Base-by-base conservation (phyloP, 2,113 vertebrate species). In the Sitta europaea region DNA sequence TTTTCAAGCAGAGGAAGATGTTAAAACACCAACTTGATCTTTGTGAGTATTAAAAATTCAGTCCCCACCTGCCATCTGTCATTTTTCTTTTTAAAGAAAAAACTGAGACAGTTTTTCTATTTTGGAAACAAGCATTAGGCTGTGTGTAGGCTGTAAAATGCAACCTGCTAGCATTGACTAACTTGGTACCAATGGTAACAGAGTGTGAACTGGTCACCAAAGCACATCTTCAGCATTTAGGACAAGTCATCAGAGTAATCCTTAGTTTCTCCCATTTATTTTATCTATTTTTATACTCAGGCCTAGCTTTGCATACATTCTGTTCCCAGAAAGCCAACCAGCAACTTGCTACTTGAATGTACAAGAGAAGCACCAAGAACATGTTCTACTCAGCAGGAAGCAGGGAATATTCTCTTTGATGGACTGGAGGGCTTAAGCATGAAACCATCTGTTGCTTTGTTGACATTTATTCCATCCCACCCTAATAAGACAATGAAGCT, bases 11-110 rank as follows among this genome's bases (percentile, higher is more conserved):
- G 63, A 93, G 25, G 33, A 80, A 66, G 51, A 88, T 48, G 43
- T 51, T 92, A 90, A 67, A 96, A 90, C 59, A 94, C 18, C 51
- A 86, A 86, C 51, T 83, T 77, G 59, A 88, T 93, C 88, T 92
- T 92, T 58, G 12, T 27, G 25, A 80, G 45, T 81, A 93, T 83
- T 96, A 96, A 96, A 96, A 93, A 93, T 90, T 91, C 71, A 94
- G 35, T 82, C 67, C 51, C 51, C 67, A 90, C 79, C 74, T 92
- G 92, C 81, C 90, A 95, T 73, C 84, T 94, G 81, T 76, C 62
- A 93, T 70, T 95, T 83, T 92, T 90, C 47, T 71, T 92, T 84
- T 42, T 38, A 35, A 85, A 79, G 50, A 61, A 75, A 77, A 81
- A 80, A 65, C 6, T 2, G 57, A 86, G 62, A 42, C 42, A 51